A percentile compares a stretch with the other conserved stretches of the same genome.
Conservation (phyloP, 2,888 invertebrate genomes). For the Lepetodrilus schrolli region DNA sequence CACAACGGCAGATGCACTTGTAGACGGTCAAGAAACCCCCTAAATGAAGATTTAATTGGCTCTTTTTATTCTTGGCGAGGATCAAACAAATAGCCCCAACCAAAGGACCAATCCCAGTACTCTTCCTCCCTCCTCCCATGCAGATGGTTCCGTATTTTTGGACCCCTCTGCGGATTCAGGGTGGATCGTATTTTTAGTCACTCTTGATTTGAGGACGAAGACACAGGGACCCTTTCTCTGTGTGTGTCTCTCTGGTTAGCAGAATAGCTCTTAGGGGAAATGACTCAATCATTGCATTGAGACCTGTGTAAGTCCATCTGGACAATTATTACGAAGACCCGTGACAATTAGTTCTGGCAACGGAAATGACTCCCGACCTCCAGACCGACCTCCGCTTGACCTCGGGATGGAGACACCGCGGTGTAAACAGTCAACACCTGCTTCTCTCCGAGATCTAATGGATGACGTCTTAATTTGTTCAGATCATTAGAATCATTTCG, state of each 20-base stretch:
- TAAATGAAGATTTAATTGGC: slow-evolving; percentile 14
- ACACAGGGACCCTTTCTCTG: background rate
- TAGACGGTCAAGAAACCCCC: background rate
- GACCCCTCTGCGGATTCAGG: background rate
- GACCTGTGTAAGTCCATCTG: background rate
- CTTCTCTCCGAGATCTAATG: background rate
- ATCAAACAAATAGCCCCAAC: slow-evolving; percentile 1
- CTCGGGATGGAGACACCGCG: background rate
- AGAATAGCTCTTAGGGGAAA: background rate
- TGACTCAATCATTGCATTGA: slow-evolving; percentile 16
- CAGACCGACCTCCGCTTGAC: background rate
- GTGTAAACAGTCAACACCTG: slow-evolving; percentile 15
- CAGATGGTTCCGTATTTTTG: slow-evolving; percentile 15
- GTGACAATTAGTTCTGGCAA: too few species aligned
- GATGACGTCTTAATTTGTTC: slow-evolving; percentile 23
- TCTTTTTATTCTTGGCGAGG: background rate
- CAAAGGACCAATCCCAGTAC: too few species aligned
- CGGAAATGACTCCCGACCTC: background rate
- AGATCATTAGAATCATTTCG: slow-evolving; percentile 12
- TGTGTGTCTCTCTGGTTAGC: background rate
- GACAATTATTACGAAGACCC: too few species aligned
- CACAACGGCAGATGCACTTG: slow-evolving; percentile 24
- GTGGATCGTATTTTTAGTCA: slow-evolving; percentile 6
- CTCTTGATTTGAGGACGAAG: too few species aligned
- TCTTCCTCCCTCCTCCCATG: background rate